These are phyloP conservation scores for Hydractinia symbiolongicarpus DNA, from an alignment of 30 jellyfish, hydroid and myxozoan species.

Conservation along the genomic window DNA sequence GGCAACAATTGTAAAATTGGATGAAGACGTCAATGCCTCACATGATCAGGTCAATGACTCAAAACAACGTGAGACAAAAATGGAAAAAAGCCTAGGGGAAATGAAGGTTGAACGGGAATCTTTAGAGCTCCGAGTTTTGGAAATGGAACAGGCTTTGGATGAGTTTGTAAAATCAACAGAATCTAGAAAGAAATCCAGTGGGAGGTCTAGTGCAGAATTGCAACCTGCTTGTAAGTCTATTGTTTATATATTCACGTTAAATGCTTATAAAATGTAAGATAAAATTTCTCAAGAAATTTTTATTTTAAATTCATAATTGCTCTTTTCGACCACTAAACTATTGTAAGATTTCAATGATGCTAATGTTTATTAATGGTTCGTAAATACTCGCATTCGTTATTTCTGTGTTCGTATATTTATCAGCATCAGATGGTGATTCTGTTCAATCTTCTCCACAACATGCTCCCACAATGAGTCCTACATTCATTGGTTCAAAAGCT, in stretches of 20 bases:
- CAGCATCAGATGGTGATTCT: not conserved
- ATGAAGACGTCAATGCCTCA: conserved; percentile 11
- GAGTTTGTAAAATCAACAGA: conserved; percentile 75
- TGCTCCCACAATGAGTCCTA: not conserved
- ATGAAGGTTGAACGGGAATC: not conserved
- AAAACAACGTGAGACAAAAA: not conserved
- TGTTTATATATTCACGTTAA: too few species aligned
- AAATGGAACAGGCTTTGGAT: conserved; percentile 73
- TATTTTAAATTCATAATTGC: too few species aligned
- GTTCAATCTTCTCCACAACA: conserved; percentile 7
- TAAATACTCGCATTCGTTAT: too few species aligned
- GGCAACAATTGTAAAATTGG: conserved; percentile 18
- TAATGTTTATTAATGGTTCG: too few species aligned
- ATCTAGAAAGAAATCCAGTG: conserved; percentile 49
- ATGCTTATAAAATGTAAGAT: too few species aligned
- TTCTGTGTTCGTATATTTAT: not conserved
- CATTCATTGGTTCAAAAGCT: not conserved
- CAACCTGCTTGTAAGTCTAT: too few species aligned
- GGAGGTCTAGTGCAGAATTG: conserved; percentile 6
- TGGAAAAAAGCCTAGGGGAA: conserved; percentile 4
- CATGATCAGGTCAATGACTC: not conserved
- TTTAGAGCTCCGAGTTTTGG: conserved; percentile 14
- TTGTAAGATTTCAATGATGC: too few species aligned
- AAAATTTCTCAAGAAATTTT: too few species aligned
- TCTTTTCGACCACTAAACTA: too few species aligned